phyloP scores from a whole-genome alignment of 2,888 invertebrate genomes.

The Ormyrus rosae region DNA sequence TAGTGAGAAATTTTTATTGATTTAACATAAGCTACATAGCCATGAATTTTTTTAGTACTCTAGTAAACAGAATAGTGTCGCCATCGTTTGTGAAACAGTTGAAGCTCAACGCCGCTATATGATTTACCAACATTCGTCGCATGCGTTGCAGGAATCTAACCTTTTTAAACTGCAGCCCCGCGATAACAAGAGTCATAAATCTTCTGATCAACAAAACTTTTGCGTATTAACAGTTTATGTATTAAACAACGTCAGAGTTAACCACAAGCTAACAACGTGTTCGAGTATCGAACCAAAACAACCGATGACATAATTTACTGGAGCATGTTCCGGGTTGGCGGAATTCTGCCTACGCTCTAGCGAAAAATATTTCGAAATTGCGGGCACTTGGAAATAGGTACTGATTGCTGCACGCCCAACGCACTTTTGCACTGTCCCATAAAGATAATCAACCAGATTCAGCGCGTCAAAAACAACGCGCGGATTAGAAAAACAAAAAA shows the following conservation, averaged over 20 bases:
- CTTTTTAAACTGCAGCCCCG: conserved; percentile 26
- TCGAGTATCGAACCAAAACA: conserved; percentile 16
- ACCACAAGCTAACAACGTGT: not conserved
- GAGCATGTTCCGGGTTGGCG: conserved; percentile 47
- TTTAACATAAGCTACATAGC: no score
- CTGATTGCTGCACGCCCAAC: not conserved
- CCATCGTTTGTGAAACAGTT: not conserved
- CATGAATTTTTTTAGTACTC: no score
- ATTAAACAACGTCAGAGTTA: not conserved
- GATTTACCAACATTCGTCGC: conserved; percentile 47
- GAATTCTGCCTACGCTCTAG: conserved; percentile 15
- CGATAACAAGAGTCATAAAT: conserved; percentile 37
- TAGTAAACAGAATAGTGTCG: conserved; percentile 13
- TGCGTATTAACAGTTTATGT: not conserved
- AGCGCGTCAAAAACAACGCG: not conserved
- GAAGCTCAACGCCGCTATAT: not conserved
- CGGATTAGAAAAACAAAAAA: conserved; percentile 39
- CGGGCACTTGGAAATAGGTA: conserved; percentile 2
- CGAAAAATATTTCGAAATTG: conserved; percentile 35
- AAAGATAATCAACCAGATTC: not conserved
- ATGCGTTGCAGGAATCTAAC: conserved; percentile 41
- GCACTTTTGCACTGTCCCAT: not conserved
- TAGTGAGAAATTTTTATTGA: no score
- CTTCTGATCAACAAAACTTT: conserved; percentile 33
- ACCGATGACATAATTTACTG: conserved; percentile 52